Conservation (phyloP, 2,797 vertebrate species). For the Pseudochaenichthys georgianus region DNA sequence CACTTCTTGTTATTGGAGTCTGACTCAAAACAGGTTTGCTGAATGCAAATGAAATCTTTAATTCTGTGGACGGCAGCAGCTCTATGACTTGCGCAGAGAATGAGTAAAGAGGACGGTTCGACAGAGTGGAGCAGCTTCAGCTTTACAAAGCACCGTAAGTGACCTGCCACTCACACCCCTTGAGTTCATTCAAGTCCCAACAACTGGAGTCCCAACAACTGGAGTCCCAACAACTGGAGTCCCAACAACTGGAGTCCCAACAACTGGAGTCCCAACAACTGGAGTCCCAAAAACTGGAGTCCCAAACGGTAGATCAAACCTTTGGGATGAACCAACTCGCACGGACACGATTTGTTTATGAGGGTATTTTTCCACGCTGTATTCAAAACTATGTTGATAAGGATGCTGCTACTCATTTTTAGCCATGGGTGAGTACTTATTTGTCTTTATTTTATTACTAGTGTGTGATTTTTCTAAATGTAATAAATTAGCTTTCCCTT, state of each 20-base stretch:
- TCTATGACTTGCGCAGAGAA: slow-evolving; percentile 47
- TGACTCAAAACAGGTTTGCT: slow-evolving; percentile 27
- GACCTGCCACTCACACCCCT: slow-evolving; percentile 60
- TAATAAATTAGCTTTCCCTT: no score
- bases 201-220: background rate
- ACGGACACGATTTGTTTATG: background rate
- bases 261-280: no score
- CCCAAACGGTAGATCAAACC: background rate
- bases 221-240: background rate
- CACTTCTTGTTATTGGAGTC: slow-evolving; percentile 22
- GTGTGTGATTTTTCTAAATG: no score
- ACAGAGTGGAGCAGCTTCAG: slow-evolving; percentile 39
- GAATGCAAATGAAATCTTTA: slow-evolving; percentile 57
- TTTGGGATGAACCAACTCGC: background rate
- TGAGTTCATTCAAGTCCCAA: slow-evolving; percentile 34
- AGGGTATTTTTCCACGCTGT: background rate
- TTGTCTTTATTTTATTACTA: no score
- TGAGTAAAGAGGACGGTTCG: slow-evolving; percentile 35
- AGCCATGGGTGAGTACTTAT: no score
- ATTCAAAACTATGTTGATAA: no score
- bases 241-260: no score
- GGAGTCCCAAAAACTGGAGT: background rate
- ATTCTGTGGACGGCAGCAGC: slow-evolving; percentile 43
- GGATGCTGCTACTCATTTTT: no score
- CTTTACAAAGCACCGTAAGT: slow-evolving; percentile 57